Evolutionary conservation across 2,888 invertebrate genomes (phyloP), one percentile per base, ranked within the genome.

Genomic region (Polia nebulosa): DNA sequence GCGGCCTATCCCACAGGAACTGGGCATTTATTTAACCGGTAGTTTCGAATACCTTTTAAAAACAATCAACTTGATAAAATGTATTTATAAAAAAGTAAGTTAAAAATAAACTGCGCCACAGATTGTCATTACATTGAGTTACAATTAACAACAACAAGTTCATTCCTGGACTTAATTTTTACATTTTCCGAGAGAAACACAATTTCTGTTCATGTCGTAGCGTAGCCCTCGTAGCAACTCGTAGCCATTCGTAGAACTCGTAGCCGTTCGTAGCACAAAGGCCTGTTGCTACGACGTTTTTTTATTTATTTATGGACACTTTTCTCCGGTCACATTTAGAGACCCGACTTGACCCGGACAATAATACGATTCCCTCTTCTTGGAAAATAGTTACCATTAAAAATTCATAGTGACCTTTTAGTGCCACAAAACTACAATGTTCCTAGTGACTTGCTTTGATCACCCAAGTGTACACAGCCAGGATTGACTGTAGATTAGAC

Each of bases 231-330:
- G 41, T 41, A 20, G 44, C 44, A 51, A 36, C 39, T 39, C 39
- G 39, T 41, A 41, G 39, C 39, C n/a, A 8, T 34, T 64, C 63
- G 70, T 65, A 72, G 72, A 52, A 20, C 22, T 53, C 53, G 58
- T 71, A 53, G 62, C 55, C 41, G 52, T 65, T 51, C 64, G 58
- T 64, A 67, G 58, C 58, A 81, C 69, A 81, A 81, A 76, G 45
- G 78, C 53, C 55, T 72, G 53, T 64, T 55, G 70, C 64, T 63
- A 72, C 68, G 44, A 69, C 55, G 49, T 72, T 56, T 71, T 74
- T 82, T 83, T 81, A 84, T 78, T 83, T 85, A 85, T 85, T 83
- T 72, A 85, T 70, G 72, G 58, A 68, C 77, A 82, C 80, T 80
- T 81, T 79, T 77, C 80, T 73, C 67, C 76, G 77, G 78, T 77